Evolutionary conservation across 2,888 invertebrate genomes (phyloP).

Genomic region (Cheilosia grossa): DNA sequence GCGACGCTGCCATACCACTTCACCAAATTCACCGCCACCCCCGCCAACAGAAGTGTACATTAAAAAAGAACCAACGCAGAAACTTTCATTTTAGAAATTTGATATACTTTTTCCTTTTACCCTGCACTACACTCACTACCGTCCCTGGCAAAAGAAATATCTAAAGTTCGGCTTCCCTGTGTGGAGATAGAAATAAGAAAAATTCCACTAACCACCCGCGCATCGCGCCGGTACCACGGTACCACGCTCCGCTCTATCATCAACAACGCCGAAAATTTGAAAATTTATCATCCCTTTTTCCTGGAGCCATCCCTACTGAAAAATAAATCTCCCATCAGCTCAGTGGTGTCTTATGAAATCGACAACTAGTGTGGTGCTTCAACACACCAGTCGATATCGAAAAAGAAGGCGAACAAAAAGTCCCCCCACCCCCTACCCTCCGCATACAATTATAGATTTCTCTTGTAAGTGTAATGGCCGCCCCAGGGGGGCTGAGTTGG

Average conservation of each 20-base stretch:
- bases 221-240: slow-evolving; percentile 34
- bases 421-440: neutral
- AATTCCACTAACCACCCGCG: slow-evolving; percentile 60
- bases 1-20: slow-evolving; percentile 12
- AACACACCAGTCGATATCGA: slow-evolving; percentile 57
- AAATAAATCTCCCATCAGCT: slow-evolving; percentile 67
- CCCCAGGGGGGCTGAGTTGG: slow-evolving; percentile 23
- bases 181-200: slow-evolving; percentile 34
- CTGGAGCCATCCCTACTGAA: slow-evolving; percentile 39
- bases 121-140: slow-evolving; percentile 44
- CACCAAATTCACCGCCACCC: neutral
- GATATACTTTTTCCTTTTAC: slow-evolving; percentile 29
- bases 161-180: slow-evolving; percentile 59
- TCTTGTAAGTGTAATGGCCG: slow-evolving; percentile 68
- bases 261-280: slow-evolving; percentile 67
- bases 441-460: slow-evolving; percentile 69
- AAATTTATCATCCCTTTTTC: slow-evolving; percentile 71
- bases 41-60: slow-evolving; percentile 29
- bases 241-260: slow-evolving; percentile 59
- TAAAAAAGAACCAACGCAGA: slow-evolving; percentile 46
- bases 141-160: slow-evolving; percentile 51
- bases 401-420: slow-evolving; percentile 17
- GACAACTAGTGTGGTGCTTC: slow-evolving; percentile 51
- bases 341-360: slow-evolving; percentile 65
- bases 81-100: slow-evolving; percentile 73